A percentile compares a stretch with the other conserved stretches of the same genome.
Conservation (phyloP, 2,113 vertebrate genomes). For the Pseudonaja textilis region DNA sequence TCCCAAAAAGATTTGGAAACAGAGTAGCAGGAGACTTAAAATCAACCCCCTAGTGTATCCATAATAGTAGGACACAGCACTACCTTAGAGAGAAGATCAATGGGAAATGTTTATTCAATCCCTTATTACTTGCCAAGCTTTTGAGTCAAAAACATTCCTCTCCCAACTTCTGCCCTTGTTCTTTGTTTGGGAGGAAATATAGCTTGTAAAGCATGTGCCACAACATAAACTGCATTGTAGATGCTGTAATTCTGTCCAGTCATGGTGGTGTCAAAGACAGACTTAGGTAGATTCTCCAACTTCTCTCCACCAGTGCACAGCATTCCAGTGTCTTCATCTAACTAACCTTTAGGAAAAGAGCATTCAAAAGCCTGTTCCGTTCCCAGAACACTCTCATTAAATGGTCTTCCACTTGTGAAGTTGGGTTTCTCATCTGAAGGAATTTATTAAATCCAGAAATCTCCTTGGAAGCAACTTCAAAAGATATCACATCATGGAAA, state of each 20-base stretch:
- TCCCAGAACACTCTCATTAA: not conserved
- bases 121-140: not conserved
- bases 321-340: fast-evolving
- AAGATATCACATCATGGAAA: not conserved
- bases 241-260: too few species aligned
- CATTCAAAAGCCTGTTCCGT: not conserved
- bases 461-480: not conserved
- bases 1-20: not conserved
- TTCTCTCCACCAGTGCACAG: not conserved
- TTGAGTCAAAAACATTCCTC: not conserved
- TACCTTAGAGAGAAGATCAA: not conserved
- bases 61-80: too few species aligned
- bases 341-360: not conserved
- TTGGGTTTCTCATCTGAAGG: not conserved
- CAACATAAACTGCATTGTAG: too few species aligned
- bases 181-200: not conserved
- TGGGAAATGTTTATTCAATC: too few species aligned
- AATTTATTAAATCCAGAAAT: not conserved
- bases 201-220: not conserved
- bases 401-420: not conserved
- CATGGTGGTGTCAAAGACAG: too few species aligned
- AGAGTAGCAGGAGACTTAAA: not conserved
- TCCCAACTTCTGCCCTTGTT: not conserved
- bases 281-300: not conserved
- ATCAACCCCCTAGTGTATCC: too few species aligned